Percentiles rank a stretch among this genome's conserved stretches.
Conservation (phyloP, 2,797 vertebrate species). For the Catharus ustulatus region DNA sequence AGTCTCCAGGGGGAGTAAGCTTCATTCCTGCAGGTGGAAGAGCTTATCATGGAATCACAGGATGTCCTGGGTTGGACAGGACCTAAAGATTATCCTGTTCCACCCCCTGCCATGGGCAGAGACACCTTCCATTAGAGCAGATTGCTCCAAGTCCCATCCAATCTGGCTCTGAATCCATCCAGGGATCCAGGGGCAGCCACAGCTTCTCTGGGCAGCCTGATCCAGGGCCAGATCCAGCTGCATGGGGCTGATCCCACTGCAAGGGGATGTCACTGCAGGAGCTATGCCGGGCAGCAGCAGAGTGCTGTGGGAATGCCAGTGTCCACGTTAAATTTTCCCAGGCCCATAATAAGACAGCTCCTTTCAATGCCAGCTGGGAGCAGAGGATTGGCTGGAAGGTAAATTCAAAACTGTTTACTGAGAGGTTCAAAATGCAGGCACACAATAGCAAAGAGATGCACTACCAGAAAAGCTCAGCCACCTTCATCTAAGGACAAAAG, state of each 20-base stretch:
- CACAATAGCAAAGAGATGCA: not conserved
- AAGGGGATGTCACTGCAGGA: not conserved
- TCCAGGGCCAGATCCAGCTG: not conserved
- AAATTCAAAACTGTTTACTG: fast-evolving
- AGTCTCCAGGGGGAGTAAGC: not conserved
- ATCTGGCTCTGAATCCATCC: not conserved
- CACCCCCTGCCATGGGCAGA: not conserved
- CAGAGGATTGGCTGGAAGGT: not conserved
- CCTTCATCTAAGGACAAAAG: not conserved
- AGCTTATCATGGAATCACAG: not conserved
- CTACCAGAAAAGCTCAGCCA: not conserved
- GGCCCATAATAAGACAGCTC: not conserved
- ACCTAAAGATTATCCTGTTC: not conserved
- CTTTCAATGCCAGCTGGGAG: not conserved
- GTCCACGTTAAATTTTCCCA: fast-evolving
- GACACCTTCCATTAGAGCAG: not conserved
- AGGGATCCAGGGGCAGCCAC: not conserved
- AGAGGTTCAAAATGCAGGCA: not conserved
- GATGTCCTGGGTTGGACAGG: not conserved
- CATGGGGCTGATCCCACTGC: not conserved
- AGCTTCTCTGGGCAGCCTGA: not conserved
- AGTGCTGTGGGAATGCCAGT: not conserved
- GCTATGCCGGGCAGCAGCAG: not conserved
- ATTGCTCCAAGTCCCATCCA: not conserved
- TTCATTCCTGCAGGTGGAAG: not conserved